Percentiles rank a stretch among this genome's conserved stretches.
Evolutionary conservation across 2,797 vertebrate genomes (phyloP).

Genomic region (Vespertilio murinus): DNA sequence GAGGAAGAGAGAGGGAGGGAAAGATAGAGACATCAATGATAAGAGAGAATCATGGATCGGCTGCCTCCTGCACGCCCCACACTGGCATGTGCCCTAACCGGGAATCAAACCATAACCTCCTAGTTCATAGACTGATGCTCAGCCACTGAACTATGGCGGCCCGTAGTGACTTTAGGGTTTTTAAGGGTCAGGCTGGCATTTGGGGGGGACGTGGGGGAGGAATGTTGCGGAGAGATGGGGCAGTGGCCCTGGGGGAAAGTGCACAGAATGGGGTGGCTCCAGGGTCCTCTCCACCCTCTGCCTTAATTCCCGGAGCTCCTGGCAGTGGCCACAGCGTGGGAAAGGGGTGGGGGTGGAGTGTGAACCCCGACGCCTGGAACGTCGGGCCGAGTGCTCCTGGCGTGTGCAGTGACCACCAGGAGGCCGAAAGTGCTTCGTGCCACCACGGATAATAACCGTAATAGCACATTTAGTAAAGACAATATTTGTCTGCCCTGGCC

Average conservation of each 20-base stretch:
- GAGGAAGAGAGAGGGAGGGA: no score
- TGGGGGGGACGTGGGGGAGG: no score
- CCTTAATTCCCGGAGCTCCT: background rate
- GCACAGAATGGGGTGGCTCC: background rate
- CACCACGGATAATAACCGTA: background rate
- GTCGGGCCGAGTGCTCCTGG: background rate
- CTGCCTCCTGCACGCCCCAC: no score
- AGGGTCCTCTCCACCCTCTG: no score
- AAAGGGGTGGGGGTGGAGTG: background rate
- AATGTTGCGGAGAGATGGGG: background rate
- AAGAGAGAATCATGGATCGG: no score
- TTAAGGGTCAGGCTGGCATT: background rate
- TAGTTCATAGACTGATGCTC: no score
- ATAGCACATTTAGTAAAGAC: background rate
- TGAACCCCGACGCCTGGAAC: background rate
- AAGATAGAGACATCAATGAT: no score
- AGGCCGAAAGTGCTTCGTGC: background rate
- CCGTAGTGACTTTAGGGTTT: background rate
- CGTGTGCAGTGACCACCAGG: background rate
- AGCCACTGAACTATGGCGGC: no score
- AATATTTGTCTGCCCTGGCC: background rate
- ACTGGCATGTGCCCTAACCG: no score
- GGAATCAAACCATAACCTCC: no score
- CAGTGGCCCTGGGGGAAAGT: background rate
- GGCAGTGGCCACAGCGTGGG: fast-evolving